Evolutionary conservation across 2,113 vertebrate species (phyloP).

Genomic region (Pelvicachromis taeniatus): DNA sequence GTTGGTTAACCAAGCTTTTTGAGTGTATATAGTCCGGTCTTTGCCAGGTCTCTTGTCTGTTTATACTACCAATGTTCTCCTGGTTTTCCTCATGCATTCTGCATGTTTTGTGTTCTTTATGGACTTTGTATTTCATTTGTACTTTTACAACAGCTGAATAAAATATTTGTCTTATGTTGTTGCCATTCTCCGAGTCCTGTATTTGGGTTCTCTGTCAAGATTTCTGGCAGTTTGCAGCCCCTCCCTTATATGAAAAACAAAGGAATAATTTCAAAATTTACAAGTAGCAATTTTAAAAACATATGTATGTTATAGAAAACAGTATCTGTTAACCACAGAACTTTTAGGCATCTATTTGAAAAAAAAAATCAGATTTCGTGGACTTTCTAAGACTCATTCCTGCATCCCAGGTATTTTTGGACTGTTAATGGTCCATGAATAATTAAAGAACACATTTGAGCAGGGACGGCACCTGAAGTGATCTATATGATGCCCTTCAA

Average conservation of each 20-base stretch:
- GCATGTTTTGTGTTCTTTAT: not conserved
- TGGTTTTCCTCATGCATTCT: not conserved
- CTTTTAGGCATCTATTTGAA: not conserved
- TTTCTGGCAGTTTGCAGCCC: not conserved
- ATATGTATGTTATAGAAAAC: not conserved
- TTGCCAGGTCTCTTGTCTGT: accelerated
- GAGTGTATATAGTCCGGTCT: not conserved
- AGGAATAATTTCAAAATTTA: not conserved
- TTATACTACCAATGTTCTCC: not conserved
- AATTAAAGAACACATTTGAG: not conserved
- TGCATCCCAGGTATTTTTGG: not conserved
- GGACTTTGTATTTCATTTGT: not conserved
- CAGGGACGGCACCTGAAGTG: not conserved
- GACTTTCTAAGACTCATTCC: not conserved
- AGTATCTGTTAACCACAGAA: too few species aligned
- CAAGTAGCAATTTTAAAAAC: not conserved
- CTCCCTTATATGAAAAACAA: not conserved
- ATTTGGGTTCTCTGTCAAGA: not conserved
- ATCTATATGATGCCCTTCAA: not conserved
- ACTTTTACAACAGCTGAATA: not conserved
- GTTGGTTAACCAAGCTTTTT: not conserved
- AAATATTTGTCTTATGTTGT: not conserved
- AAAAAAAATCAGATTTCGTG: not conserved
- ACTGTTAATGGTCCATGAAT: not conserved
- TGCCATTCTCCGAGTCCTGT: not conserved